These are phyloP conservation scores for Xanthostigma xanthostigma DNA, from an alignment of 2,888 invertebrate species.

Conservation along the genomic window DNA sequence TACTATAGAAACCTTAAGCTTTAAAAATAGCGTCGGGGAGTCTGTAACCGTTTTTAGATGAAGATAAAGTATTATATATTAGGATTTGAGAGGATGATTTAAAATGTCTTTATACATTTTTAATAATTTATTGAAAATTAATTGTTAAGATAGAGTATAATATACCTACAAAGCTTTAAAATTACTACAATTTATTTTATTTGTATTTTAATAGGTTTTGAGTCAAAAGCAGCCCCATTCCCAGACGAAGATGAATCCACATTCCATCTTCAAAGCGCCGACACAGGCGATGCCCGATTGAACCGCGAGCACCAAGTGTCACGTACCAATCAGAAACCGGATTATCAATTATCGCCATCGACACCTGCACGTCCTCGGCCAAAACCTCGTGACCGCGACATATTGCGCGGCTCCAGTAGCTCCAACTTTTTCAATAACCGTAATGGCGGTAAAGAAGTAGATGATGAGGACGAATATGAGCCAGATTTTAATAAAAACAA, in stretches of 20 bases:
- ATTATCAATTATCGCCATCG: slow-evolving; percentile 11
- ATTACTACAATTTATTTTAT: too few relatives aligned
- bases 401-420: slow-evolving; percentile 54
- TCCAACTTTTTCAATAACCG: slow-evolving; percentile 60
- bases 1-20: too few relatives aligned
- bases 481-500: slow-evolving; percentile 31
- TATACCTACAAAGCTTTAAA: too few relatives aligned
- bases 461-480: slow-evolving; percentile 33
- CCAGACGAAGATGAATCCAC: slow-evolving; percentile 53
- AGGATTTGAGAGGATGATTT: too few relatives aligned
- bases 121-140: too few relatives aligned
- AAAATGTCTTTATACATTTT: too few relatives aligned
- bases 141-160: too few relatives aligned
- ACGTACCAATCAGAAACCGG: slow-evolving; percentile 27
- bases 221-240: slow-evolving; percentile 45
- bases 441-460: slow-evolving; percentile 41
- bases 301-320: slow-evolving; percentile 26
- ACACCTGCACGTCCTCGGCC: neutral
- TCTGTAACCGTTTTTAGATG: too few relatives aligned
- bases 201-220: slow-evolving; percentile 32
- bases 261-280: slow-evolving; percentile 56
- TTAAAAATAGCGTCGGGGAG: too few relatives aligned
- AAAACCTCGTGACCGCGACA: slow-evolving; percentile 28
- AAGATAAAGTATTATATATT: too few relatives aligned
- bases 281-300: slow-evolving; percentile 39